Conservation (phyloP, 2,888 invertebrate species). For the Muscina levida region DNA sequence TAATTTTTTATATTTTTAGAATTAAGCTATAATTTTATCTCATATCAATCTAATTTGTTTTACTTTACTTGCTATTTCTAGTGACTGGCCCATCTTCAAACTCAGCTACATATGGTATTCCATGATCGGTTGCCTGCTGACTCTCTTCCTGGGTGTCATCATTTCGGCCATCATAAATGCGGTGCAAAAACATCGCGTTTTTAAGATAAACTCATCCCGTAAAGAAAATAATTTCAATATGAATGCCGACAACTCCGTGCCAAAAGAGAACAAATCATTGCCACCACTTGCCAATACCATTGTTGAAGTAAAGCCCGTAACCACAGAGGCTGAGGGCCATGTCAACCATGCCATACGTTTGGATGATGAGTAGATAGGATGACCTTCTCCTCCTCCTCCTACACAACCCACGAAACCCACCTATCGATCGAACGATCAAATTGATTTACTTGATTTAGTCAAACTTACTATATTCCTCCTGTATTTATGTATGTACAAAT, state of each 20-base stretch:
- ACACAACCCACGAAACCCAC: neutral
- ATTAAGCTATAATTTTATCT: too few relatives aligned
- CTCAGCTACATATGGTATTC: slow-evolving; percentile 96
- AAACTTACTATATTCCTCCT: neutral
- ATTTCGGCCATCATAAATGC: slow-evolving; percentile 85
- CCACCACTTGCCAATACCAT: slow-evolving; percentile 37
- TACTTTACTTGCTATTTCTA: too few relatives aligned
- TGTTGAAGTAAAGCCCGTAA: neutral
- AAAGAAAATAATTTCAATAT: slow-evolving; percentile 65
- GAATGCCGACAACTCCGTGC: slow-evolving; percentile 58
- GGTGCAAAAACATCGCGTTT: slow-evolving; percentile 74
- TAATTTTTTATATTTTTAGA: too few relatives aligned
- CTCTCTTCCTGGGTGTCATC: slow-evolving; percentile 86
- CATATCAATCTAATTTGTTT: too few relatives aligned
- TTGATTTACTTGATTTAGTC: neutral
- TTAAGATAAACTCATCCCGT: slow-evolving; percentile 72
- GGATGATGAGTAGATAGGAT: slow-evolving; percentile 74
- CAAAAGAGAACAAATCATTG: slow-evolving; percentile 37
- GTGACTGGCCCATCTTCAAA: slow-evolving; percentile 83
- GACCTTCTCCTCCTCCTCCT: neutral
- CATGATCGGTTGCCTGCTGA: slow-evolving; percentile 87
- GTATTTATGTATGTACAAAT: slow-evolving; percentile 58
- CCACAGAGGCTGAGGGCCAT: slow-evolving; percentile 70
- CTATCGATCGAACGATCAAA: neutral
- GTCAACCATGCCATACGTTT: slow-evolving; percentile 77